phyloP scores from a whole-genome alignment of 2,888 invertebrate species.

The Melitaea athalia region DNA sequence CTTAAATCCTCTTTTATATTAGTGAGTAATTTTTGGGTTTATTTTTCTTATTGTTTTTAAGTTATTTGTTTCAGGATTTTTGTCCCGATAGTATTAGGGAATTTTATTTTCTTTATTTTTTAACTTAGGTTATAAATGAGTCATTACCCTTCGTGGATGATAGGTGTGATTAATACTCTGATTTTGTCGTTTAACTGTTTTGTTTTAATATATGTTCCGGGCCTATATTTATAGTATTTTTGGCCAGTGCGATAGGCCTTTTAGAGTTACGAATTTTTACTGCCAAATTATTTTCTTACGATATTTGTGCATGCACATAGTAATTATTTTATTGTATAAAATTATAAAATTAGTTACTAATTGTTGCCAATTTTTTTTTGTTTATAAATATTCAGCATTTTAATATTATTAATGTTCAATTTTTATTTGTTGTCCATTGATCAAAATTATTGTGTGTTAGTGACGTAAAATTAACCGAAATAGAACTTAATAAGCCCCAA shows the following conservation, averaged over 20 bases:
- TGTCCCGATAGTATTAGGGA: constrained; percentile 83
- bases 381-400: constrained; percentile 80
- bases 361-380: constrained; percentile 80
- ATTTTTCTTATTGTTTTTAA: constrained; percentile 82
- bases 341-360: constrained; percentile 79
- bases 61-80: constrained; percentile 82
- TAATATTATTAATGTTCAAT: constrained; percentile 78
- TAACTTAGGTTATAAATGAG: constrained; percentile 75
- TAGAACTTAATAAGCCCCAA: constrained; percentile 78
- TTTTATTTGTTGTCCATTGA: constrained; percentile 80
- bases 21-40: constrained; percentile 81
- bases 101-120: constrained; percentile 81
- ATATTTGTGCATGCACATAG: constrained; percentile 82
- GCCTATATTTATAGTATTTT: constrained; percentile 81
- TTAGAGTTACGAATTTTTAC: constrained; percentile 82
- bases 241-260: constrained; percentile 80
- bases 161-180: constrained; percentile 79
- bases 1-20: constrained; percentile 78
- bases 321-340: constrained; percentile 81
- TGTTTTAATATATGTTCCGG: constrained; percentile 77
- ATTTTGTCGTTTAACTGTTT: constrained; percentile 79
- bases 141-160: constrained; percentile 72
- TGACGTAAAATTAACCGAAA: constrained; percentile 79
- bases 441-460: constrained; percentile 82
- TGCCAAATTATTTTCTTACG: constrained; percentile 83